Conservation (phyloP, 2,113 vertebrate genomes). For the Brienomyrus brachyistius region DNA sequence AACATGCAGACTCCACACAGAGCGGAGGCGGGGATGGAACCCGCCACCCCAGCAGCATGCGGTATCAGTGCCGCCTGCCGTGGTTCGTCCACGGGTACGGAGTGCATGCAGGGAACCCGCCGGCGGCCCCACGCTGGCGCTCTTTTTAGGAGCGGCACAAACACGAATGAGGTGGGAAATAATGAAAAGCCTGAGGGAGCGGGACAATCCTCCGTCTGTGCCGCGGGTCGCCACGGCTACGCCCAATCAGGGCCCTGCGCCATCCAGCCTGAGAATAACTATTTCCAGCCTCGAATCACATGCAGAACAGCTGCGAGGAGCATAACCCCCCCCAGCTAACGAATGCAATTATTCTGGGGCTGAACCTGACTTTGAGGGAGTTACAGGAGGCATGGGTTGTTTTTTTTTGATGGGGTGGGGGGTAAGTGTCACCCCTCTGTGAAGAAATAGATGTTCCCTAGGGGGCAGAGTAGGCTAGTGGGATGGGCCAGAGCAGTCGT, state of each 20-base stretch:
- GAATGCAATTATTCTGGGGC: conserved; percentile 52
- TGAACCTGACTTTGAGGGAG: conserved; percentile 57
- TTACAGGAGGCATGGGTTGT: conserved; percentile 19
- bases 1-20: not conserved
- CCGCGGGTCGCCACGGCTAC: conserved; percentile 19
- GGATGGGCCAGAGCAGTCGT: not conserved
- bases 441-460: not conserved
- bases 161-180: conserved; percentile 29
- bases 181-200: conserved; percentile 35
- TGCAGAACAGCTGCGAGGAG: conserved; percentile 69
- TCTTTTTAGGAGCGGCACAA: conserved; percentile 25
- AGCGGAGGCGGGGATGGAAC: not conserved
- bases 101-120: not conserved
- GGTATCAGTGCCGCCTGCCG: not conserved
- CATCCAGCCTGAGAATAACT: conserved; percentile 46
- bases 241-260: conserved; percentile 37
- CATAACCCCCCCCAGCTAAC: conserved; percentile 40
- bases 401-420: not conserved
- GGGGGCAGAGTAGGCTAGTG: not conserved
- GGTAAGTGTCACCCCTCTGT: not conserved
- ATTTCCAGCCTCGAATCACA: conserved; percentile 65
- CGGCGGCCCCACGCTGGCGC: not conserved
- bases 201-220: conserved; percentile 31
- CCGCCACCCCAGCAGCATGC: not conserved
- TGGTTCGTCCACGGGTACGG: not conserved